Evolutionary conservation across 2,888 invertebrate genomes (phyloP), one percentile per base, ranked within the genome.

Genomic region (Agrochola circellaris): DNA sequence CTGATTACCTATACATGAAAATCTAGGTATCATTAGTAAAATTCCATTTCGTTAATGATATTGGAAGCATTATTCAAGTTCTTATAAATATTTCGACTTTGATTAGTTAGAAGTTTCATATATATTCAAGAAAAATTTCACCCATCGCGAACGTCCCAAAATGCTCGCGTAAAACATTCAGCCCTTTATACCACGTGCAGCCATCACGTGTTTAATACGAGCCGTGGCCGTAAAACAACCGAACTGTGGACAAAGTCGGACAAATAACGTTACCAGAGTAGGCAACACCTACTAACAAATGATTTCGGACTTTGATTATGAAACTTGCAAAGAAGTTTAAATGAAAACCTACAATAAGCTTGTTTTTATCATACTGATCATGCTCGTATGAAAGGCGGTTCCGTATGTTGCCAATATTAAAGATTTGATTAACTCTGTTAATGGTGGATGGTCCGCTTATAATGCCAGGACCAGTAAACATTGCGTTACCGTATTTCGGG

Each of bases 181-280:
- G 2, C 11, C 56, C 89, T 69, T 82, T 64, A 85, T 56, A 83
- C 79, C 88, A 88, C 89, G 88, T 88, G 89, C 88, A 88, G 54
- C 67, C 75, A 84, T 84, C 88, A 88, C 89, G 88, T 89, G 88
- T 82, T 82, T 75, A 87, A 87, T 89, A 82, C 82, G 71, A 83
- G 75, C 73, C 82, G 76, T 74, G 80, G 82, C 81, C 76, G 82
- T 88, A 88, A 87, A 87, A 82, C 86, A 84, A 79, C 75, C 81
- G 38, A 83, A 79, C 75, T 73, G 81, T 72, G 86, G 75, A 73
- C 84, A 77, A 80, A 85, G 78, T 83, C 78, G 81, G 75, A 79
- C 82, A 82, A 85, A 75, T 73, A 85, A 76, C 72, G 30, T 66
- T 68, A 75, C 73, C 60, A 54, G 42, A 42, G 51, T 58, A 58